Evolutionary conservation across 1,140 invertebrate species (phyloP).

Genomic region (Sminthurinus signatus): DNA sequence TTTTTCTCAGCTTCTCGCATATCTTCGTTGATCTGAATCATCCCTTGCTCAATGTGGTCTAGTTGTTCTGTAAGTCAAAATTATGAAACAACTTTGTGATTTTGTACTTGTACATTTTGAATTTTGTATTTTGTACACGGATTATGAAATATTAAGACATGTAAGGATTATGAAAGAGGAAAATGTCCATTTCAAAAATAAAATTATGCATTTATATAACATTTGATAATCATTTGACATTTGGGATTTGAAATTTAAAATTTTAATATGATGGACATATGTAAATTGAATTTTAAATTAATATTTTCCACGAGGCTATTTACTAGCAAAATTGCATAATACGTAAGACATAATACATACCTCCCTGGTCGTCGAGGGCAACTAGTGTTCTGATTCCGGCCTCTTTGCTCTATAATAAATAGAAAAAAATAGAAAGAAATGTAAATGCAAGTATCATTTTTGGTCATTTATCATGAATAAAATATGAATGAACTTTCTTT

Average conservation of each 20-base stretch:
- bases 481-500: background rate
- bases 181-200: slow-evolving; percentile 55
- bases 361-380: background rate
- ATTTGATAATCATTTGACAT: slow-evolving; percentile 11
- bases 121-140: too few species aligned
- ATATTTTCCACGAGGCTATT: background rate
- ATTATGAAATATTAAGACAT: background rate
- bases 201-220: slow-evolving; percentile 60
- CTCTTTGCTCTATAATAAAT: slow-evolving; percentile 18
- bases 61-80: slow-evolving; percentile 65
- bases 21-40: slow-evolving; percentile 65
- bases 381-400: background rate
- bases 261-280: background rate
- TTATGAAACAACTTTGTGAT: too few species aligned
- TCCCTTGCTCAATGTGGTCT: slow-evolving; percentile 62
- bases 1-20: slow-evolving; percentile 69
- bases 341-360: background rate
- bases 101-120: too few species aligned
- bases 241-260: background rate
- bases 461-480: background rate
- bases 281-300: background rate
- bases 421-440: slow-evolving; percentile 4
- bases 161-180: slow-evolving; percentile 60
- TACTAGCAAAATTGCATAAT: background rate
- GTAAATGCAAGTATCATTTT: background rate